Conservation (phyloP, 1,140 invertebrate species). For the Drosophila virilis region DNA sequence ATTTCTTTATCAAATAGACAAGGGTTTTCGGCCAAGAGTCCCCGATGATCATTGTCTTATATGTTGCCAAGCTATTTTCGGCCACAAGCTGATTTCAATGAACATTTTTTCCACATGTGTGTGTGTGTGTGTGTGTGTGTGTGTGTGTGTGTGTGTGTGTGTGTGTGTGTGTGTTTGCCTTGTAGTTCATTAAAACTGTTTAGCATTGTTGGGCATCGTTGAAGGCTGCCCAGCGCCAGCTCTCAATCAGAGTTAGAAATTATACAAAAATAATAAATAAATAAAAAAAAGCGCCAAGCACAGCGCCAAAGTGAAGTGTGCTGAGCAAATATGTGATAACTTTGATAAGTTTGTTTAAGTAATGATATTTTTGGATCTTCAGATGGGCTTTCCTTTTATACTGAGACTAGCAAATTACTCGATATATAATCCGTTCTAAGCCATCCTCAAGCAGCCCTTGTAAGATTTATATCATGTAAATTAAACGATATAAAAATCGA, state of each 20-base stretch:
- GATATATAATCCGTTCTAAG: no score
- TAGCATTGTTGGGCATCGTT: constrained; percentile 69
- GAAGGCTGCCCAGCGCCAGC: constrained; percentile 43
- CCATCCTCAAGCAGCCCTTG: no score
- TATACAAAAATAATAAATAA: constrained; percentile 1
- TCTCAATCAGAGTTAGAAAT: constrained; percentile 46
- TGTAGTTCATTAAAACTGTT: constrained; percentile 75
- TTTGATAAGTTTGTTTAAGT: not conserved
- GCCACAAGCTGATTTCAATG: not conserved
- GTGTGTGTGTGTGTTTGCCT: constrained; percentile 52
- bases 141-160: constrained; percentile 35
- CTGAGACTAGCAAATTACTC: no score
- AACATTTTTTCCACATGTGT: not conserved
- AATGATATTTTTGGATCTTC: no score
- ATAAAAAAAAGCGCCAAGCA: not conserved
- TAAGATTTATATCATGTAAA: no score
- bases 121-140: constrained; percentile 35
- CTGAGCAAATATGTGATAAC: not conserved
- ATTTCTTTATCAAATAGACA: constrained; percentile 69
- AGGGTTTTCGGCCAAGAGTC: constrained; percentile 25
- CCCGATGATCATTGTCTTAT: constrained; percentile 36
- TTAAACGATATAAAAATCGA: no score
- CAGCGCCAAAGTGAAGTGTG: not conserved
- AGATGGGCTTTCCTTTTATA: not conserved
- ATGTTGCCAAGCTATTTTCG: not conserved